Conservation (phyloP, 2,797 vertebrate genomes). For the Masticophis lateralis region DNA sequence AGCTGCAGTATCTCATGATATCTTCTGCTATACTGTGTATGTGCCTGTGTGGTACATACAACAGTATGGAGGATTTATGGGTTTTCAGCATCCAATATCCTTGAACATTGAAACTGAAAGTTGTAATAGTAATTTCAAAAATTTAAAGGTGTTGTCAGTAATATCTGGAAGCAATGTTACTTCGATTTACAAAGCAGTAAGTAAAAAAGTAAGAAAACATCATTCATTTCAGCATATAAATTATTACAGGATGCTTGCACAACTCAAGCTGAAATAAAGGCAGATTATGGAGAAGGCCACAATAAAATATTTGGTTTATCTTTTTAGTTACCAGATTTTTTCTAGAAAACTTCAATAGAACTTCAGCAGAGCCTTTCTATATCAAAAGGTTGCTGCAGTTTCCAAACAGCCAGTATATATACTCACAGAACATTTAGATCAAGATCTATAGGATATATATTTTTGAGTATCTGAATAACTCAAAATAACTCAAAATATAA, state of each 20-base stretch:
- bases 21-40: background rate
- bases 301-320: background rate
- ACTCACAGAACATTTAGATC: background rate
- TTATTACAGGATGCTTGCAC: background rate
- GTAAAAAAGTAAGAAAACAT: background rate
- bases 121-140: background rate
- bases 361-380: background rate
- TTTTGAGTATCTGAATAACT: background rate
- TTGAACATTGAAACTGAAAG: background rate
- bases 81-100: background rate
- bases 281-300: background rate
- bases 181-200: background rate
- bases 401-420: background rate
- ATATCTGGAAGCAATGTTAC: background rate
- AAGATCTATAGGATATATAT: background rate
- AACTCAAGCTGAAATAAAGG: background rate
- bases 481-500: background rate
- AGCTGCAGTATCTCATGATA: background rate
- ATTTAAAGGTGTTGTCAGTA: background rate
- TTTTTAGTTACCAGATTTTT: background rate
- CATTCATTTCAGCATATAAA: background rate
- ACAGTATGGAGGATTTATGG: background rate
- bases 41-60: background rate
- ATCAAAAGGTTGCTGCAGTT: background rate
- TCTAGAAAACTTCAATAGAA: background rate